Conservation (phyloP, 2,888 invertebrate species). For the Tinea pellionella region DNA sequence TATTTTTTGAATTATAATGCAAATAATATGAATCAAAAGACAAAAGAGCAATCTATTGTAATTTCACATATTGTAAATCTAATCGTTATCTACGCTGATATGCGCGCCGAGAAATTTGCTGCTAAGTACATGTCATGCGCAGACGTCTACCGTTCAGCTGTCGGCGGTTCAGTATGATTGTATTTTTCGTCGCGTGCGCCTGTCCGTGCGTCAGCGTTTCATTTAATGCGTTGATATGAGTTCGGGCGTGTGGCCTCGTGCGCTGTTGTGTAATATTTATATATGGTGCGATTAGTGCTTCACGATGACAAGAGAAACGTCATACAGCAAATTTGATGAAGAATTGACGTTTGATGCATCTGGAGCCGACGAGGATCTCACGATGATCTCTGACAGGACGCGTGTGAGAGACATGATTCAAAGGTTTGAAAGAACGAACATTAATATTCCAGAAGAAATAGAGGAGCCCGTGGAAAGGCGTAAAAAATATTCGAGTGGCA, state of each 20-base stretch:
- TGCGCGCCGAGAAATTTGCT: neutral
- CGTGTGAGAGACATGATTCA: conserved; percentile 57
- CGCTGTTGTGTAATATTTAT: conserved; percentile 40
- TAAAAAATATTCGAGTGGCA: conserved; percentile 42
- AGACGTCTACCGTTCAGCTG: neutral
- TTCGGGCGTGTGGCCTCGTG: conserved; percentile 35
- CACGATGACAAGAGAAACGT: conserved; percentile 56
- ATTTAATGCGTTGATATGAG: conserved; percentile 46
- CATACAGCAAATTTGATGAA: conserved; percentile 38
- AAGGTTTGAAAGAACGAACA: conserved; percentile 49
- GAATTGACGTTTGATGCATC: conserved; percentile 40
- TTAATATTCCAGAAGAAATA: conserved; percentile 37
- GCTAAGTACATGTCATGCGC: conserved; percentile 3
- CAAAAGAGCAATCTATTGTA: neutral
- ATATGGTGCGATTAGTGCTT: conserved; percentile 22
- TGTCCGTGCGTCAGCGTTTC: conserved; percentile 24
- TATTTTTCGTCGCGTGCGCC: conserved; percentile 38
- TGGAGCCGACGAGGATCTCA: conserved; percentile 33
- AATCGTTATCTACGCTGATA: conserved; percentile 2
- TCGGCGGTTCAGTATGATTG: conserved; percentile 27
- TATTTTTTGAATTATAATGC: neutral
- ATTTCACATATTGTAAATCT: conserved; percentile 5
- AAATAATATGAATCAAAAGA: neutral
- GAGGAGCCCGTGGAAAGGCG: conserved; percentile 47
- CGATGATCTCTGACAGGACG: conserved; percentile 44